Conservation (phyloP, 2,888 invertebrate species). For the Crepidodera aurea region DNA sequence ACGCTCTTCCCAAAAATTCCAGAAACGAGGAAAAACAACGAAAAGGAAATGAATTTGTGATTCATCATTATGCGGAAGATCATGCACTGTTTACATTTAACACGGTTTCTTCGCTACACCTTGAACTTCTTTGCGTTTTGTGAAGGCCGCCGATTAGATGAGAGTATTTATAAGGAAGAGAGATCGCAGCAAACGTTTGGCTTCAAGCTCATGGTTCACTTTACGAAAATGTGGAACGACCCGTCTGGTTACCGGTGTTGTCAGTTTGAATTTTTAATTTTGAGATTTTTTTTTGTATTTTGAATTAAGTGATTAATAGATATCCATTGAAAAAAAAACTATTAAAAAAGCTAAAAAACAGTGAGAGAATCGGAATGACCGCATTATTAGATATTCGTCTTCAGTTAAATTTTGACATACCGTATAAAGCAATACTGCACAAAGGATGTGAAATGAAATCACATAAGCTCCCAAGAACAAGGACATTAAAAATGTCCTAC, state of each 20-base stretch:
- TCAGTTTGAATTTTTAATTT: neutral
- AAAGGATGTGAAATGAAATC: no score
- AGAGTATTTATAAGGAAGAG: slow-evolving; percentile 58
- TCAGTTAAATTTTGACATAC: no score
- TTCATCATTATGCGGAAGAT: slow-evolving; percentile 31
- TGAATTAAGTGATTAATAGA: no score
- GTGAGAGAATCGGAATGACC: no score
- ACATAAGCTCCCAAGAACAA: no score
- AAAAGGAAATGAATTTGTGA: slow-evolving; percentile 30
- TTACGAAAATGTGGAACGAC: slow-evolving; percentile 56
- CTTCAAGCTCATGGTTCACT: slow-evolving; percentile 54
- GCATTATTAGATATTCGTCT: no score
- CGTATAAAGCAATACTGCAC: no score
- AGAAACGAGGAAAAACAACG: slow-evolving; percentile 26
- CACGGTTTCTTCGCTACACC: slow-evolving; percentile 45
- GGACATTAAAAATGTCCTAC: no score
- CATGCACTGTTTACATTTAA: slow-evolving; percentile 27
- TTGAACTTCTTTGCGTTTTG: slow-evolving; percentile 56
- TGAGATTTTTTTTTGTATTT: neutral
- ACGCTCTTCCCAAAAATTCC: slow-evolving; percentile 29
- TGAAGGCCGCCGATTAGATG: slow-evolving; percentile 53
- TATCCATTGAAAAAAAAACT: no score
- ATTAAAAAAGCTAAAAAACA: no score
- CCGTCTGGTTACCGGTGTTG: slow-evolving; percentile 42
- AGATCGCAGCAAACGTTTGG: slow-evolving; percentile 51